Evolutionary conservation across 2,797 vertebrate species (phyloP).

Genomic region (Megaceryle alcyon): DNA sequence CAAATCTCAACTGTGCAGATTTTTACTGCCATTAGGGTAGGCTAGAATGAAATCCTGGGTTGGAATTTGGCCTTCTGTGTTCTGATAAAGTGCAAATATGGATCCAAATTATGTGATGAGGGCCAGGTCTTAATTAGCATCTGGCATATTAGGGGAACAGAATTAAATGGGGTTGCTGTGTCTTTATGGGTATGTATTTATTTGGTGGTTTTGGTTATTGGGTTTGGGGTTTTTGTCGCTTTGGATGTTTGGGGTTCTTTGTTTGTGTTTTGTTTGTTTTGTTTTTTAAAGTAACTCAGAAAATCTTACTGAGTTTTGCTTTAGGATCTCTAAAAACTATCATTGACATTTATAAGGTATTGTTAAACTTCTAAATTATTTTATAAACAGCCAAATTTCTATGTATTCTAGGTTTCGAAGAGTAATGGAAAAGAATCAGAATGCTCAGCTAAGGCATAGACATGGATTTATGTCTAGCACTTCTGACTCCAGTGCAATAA

Average conservation of each 20-base stretch:
- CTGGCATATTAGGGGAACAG: not conserved
- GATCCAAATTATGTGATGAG: not conserved
- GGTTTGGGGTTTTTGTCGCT: too few relatives aligned
- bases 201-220: not conserved
- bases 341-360: not conserved
- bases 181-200: not conserved
- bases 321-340: not conserved
- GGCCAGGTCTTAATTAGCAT: not conserved
- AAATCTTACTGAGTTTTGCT: not conserved
- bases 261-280: too few relatives aligned
- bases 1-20: conserved; percentile 11
- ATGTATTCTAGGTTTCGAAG: not conserved
- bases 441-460: not conserved
- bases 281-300: not conserved
- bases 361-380: not conserved
- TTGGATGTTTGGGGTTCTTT: not conserved
- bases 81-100: not conserved
- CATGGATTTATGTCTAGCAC: not conserved
- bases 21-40: not conserved
- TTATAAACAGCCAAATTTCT: not conserved
- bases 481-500: not conserved
- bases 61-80: not conserved
- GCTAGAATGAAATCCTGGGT: not conserved
- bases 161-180: not conserved
- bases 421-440: not conserved